Evolutionary conservation across 1,140 invertebrate species (phyloP).

Genomic region (Stratiolaelaps scimitus): DNA sequence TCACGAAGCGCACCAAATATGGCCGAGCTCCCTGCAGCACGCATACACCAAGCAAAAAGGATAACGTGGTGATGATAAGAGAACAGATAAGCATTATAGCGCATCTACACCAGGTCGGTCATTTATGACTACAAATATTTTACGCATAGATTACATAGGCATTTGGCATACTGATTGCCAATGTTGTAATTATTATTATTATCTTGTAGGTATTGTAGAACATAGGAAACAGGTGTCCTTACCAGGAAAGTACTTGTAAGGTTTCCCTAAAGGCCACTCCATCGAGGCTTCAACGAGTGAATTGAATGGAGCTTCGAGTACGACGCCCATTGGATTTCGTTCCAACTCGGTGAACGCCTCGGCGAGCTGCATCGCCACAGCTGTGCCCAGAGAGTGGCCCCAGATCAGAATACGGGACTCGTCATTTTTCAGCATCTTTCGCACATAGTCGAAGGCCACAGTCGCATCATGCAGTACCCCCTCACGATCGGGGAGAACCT

Average conservation of each 20-base stretch:
- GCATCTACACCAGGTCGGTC: too few species aligned
- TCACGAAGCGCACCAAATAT: background rate
- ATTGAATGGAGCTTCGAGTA: constrained; percentile 76
- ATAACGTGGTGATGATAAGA: too few species aligned
- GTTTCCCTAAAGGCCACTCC: background rate
- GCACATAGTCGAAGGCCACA: constrained; percentile 62
- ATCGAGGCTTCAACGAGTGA: constrained; percentile 64
- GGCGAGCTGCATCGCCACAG: constrained; percentile 52
- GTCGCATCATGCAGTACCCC: constrained; percentile 67
- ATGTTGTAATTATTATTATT: too few species aligned
- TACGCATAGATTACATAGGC: too few species aligned
- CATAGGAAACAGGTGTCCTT: background rate
- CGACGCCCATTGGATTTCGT: constrained; percentile 47
- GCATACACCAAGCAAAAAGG: too few species aligned
- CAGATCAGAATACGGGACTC: constrained; percentile 60
- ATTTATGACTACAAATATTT: too few species aligned
- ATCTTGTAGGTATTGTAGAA: too few species aligned
- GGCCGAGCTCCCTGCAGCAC: too few species aligned
- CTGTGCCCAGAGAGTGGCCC: constrained; percentile 76
- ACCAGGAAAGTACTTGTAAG: background rate
- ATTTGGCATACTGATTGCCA: too few species aligned
- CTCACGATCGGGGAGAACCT: constrained; percentile 55
- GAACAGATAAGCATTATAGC: too few species aligned
- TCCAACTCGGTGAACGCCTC: constrained; percentile 42
- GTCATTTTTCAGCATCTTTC: constrained; percentile 41